These are phyloP conservation scores for Thermophis baileyi DNA, from an alignment of 2,113 vertebrate genomes.

Conservation along the genomic window DNA sequence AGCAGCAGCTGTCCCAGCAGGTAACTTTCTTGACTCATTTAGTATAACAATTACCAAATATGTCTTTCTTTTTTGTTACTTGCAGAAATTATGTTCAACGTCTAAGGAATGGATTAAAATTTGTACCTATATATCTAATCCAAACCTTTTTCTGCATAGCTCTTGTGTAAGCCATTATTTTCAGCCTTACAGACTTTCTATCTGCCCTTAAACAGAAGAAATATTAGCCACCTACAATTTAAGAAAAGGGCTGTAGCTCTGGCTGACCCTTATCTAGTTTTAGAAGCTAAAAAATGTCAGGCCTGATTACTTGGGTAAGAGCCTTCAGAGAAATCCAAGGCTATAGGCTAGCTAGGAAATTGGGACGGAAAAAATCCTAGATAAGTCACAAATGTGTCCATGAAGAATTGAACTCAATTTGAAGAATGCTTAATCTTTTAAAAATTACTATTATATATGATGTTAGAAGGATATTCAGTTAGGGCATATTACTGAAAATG, in stretches of 20 bases:
- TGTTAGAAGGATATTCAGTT: neutral
- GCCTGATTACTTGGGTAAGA: neutral
- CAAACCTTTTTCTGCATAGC: neutral
- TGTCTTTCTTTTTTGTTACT: neutral
- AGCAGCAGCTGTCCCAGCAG: conserved; percentile 63
- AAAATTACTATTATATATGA: neutral
- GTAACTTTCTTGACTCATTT: conserved; percentile 49
- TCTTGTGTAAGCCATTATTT: neutral
- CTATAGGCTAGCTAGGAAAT: neutral
- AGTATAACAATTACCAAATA: neutral
- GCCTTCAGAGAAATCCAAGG: neutral
- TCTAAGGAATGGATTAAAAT: neutral
- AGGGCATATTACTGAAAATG: neutral
- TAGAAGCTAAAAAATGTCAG: neutral
- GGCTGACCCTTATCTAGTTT: neutral
- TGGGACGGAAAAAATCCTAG: neutral
- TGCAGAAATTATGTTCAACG: neutral
- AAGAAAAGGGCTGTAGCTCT: neutral
- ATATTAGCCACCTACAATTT: neutral
- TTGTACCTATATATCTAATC: neutral
- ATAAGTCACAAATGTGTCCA: neutral
- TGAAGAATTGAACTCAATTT: neutral
- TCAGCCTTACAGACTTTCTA: neutral
- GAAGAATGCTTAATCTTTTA: neutral
- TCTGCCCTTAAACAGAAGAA: neutral